These are phyloP conservation scores for Zosterops borbonicus DNA, from an alignment of 2,113 vertebrate species.

Conservation along the genomic window DNA sequence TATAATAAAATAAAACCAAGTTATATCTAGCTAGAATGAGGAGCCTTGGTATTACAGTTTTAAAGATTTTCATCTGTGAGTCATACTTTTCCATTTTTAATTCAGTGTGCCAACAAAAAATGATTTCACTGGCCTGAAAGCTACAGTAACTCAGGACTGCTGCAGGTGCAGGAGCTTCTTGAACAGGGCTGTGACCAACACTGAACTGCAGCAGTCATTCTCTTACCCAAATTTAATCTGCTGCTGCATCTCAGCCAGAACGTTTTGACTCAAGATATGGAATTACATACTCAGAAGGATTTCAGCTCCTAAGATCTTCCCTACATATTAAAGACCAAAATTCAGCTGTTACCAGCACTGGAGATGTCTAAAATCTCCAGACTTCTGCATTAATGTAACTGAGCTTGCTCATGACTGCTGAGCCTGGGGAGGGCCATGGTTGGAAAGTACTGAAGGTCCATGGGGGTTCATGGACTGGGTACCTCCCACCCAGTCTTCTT, in stretches of 20 bases:
- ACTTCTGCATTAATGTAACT: neutral
- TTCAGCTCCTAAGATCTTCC: neutral
- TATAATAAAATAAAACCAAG: neutral
- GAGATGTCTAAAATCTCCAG: neutral
- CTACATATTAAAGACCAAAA: neutral
- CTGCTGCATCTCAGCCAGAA: neutral
- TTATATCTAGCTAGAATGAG: neutral
- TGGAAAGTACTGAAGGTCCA: neutral
- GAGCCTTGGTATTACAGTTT: neutral
- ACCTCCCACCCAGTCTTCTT: neutral
- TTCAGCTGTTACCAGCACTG: neutral
- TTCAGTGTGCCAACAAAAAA: neutral
- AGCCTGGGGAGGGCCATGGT: neutral
- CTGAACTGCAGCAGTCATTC: neutral
- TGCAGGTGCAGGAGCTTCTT: neutral
- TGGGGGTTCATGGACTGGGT: neutral
- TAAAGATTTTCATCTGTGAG: neutral
- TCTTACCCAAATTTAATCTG: neutral
- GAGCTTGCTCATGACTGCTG: neutral
- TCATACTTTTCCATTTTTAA: constrained; percentile 6
- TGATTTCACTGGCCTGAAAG: neutral
- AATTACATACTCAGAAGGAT: neutral
- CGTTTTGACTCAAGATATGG: neutral
- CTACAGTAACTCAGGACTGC: neutral
- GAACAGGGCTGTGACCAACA: neutral